Evolutionary conservation across 2,797 vertebrate species (phyloP).

Genomic region (Alfaro cultratus): DNA sequence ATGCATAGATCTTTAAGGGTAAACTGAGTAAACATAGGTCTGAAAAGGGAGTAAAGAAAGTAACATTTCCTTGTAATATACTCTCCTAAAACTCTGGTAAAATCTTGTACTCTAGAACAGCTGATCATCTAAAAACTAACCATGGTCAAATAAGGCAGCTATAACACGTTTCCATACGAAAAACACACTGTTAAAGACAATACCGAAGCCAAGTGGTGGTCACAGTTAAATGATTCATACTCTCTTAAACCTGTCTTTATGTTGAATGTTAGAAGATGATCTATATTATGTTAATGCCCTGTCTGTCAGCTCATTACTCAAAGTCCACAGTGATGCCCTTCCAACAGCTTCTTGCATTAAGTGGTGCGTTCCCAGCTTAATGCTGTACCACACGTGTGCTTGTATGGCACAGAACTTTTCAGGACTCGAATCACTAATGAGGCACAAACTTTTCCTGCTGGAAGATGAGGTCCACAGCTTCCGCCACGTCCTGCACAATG

Average conservation of each 20-base stretch:
- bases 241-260: slow-evolving; percentile 26
- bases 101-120: slow-evolving; percentile 25
- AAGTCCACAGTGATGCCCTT: slow-evolving; percentile 68
- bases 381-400: background rate
- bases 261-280: slow-evolving; percentile 32
- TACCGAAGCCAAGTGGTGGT: slow-evolving; percentile 41
- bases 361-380: slow-evolving; percentile 24
- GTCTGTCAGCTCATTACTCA: slow-evolving; percentile 37
- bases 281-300: slow-evolving; percentile 42
- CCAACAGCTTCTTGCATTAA: slow-evolving; percentile 25
- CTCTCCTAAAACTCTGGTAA: slow-evolving; percentile 54
- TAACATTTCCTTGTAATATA: slow-evolving; percentile 31
- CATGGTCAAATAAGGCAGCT: slow-evolving; percentile 72
- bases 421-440: slow-evolving; percentile 50
- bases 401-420: background rate
- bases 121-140: slow-evolving; percentile 55
- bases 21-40: slow-evolving; percentile 54
- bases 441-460: slow-evolving; percentile 85
- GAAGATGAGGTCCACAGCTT: slow-evolving; percentile 90
- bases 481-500: slow-evolving; percentile 86
- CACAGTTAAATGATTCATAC: slow-evolving; percentile 33
- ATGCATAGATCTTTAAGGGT: slow-evolving; percentile 73
- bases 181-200: slow-evolving; percentile 39
- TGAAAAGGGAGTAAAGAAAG: slow-evolving; percentile 47
- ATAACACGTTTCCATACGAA: slow-evolving; percentile 37